Percentiles rank a stretch among this genome's conserved stretches.
Evolutionary conservation across 2,888 invertebrate genomes (phyloP).

Genomic region (Hypercompe scribonia): DNA sequence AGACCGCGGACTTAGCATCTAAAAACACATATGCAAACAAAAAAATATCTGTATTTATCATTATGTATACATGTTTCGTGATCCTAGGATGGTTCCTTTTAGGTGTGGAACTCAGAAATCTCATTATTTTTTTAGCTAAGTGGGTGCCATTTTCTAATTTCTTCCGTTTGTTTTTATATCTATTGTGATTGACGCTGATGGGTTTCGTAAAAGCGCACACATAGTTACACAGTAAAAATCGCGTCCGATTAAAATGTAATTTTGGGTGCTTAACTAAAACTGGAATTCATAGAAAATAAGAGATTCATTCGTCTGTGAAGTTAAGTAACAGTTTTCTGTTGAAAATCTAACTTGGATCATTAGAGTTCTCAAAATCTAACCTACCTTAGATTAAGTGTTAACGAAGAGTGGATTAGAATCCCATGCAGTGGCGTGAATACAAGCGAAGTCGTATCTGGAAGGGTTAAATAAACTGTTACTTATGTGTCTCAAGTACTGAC

Average conservation of each 20-base stretch:
- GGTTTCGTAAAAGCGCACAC: neutral
- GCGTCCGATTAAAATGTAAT: neutral
- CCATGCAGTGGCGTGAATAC: too few species aligned
- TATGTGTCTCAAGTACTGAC: too few species aligned
- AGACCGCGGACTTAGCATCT: too few species aligned
- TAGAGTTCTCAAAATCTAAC: too few species aligned
- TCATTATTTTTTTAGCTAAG: neutral
- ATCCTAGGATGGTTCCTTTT: neutral
- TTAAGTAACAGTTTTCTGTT: neutral
- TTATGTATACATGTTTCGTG: neutral
- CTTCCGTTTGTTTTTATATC: neutral
- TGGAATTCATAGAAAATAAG: neutral
- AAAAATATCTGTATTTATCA: neutral
- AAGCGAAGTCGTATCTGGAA: too few species aligned
- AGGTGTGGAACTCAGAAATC: too few species aligned
- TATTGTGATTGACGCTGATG: neutral
- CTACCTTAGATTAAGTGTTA: too few species aligned
- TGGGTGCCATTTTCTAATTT: neutral
- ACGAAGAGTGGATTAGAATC: too few species aligned
- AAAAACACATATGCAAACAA: neutral
- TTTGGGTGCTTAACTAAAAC: neutral
- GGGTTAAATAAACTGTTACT: too few species aligned
- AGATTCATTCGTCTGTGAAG: neutral
- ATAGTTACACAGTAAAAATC: neutral
- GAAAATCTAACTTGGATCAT: neutral